phyloP scores from a whole-genome alignment of 1,140 invertebrate species.

The Eriocheir sinensis region DNA sequence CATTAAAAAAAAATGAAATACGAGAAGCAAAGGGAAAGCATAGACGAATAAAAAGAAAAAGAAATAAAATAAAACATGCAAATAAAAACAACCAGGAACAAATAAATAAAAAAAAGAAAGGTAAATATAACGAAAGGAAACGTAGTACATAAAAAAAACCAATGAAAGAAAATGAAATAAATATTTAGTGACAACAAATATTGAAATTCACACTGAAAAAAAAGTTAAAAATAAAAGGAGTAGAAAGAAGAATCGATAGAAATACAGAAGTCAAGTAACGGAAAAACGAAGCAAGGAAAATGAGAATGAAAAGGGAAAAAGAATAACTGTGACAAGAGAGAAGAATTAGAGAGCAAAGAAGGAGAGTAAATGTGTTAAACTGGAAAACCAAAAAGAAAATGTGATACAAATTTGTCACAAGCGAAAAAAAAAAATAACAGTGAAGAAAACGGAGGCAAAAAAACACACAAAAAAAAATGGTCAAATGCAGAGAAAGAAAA shows the following conservation, averaged over 20 bases:
- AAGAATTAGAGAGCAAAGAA: background rate
- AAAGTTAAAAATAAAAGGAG: background rate
- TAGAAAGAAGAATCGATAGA: background rate
- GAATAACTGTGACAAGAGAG: background rate
- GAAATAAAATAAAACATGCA: too few relatives aligned
- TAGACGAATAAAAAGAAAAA: background rate
- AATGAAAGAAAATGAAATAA: background rate
- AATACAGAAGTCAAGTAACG: background rate
- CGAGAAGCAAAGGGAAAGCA: background rate
- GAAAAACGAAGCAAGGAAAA: background rate
- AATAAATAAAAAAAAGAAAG: background rate
- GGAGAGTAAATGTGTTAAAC: too few relatives aligned
- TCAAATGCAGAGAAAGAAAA: background rate
- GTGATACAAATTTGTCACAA: background rate
- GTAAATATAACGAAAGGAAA: background rate
- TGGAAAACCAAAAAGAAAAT: background rate
- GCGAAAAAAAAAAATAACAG: background rate
- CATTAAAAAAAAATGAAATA: background rate
- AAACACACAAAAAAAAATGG: background rate
- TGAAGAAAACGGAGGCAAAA: background rate
- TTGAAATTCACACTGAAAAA: too few relatives aligned
- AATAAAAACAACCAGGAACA: too few relatives aligned
- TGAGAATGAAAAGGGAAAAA: background rate
- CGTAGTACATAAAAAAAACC: background rate
- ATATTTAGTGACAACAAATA: background rate